phyloP scores from a whole-genome alignment of 1,140 invertebrate genomes.

The Magallana ariakensis region DNA sequence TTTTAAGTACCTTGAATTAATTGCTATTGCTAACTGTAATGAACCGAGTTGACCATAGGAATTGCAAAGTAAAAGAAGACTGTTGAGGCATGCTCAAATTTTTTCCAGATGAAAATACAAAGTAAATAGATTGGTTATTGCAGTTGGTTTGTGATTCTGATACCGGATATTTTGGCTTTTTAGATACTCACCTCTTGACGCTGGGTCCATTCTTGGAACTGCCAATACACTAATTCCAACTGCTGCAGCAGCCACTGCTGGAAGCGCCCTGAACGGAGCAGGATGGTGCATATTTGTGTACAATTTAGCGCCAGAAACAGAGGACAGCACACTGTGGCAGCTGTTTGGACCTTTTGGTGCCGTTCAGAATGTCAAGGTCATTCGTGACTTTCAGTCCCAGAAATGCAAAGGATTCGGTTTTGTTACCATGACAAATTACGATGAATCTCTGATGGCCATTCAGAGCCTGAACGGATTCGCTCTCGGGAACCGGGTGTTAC shows the following conservation, averaged over 20 bases:
- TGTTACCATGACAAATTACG: constrained; percentile 99
- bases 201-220: constrained; percentile 66
- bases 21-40: no score
- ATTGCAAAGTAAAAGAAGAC: no score
- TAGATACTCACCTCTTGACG: constrained; percentile 78
- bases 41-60: no score
- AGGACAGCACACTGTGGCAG: constrained; percentile 99
- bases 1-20: no score
- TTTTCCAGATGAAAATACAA: background rate
- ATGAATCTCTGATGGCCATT: constrained; percentile 98
- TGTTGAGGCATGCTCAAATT: no score
- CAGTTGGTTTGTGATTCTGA: background rate
- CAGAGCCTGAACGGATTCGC: constrained; percentile 98
- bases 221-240: constrained; percentile 69
- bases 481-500: constrained; percentile 96
- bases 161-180: constrained; percentile 40
- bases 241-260: constrained; percentile 64
- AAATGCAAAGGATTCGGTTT: constrained; percentile 99
- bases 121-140: background rate
- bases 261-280: constrained; percentile 73
- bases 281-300: constrained; percentile 99
- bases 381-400: constrained; percentile 97
- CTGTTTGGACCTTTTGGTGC: constrained; percentile 99
- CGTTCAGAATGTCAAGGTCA: constrained; percentile 97
- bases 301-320: constrained; percentile 98